A percentile compares a stretch with the other conserved stretches of the same genome.
Conservation (phyloP, 2,113 vertebrate species). For the Tachycineta bicolor region DNA sequence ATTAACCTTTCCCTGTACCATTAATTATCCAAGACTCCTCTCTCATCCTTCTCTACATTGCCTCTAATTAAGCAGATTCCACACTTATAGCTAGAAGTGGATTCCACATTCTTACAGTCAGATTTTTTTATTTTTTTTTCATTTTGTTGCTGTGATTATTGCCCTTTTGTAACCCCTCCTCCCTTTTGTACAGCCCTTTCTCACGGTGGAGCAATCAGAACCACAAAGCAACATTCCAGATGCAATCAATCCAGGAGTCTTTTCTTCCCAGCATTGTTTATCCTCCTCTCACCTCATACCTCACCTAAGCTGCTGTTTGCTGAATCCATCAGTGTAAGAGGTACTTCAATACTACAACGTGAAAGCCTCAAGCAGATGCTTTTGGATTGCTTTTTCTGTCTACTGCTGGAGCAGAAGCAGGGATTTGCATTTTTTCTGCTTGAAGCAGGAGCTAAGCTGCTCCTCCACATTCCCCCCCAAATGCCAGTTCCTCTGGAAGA, state of each 20-base stretch:
- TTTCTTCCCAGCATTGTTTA: neutral
- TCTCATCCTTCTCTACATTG: neutral
- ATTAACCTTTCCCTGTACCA: constrained; percentile 45
- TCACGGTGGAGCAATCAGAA: neutral
- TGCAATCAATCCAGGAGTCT: neutral
- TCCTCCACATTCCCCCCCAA: neutral
- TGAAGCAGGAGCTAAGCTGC: neutral
- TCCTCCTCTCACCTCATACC: neutral
- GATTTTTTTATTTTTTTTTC: neutral
- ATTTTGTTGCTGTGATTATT: neutral
- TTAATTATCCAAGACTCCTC: constrained; percentile 30
- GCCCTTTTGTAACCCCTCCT: neutral
- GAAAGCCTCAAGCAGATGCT: neutral
- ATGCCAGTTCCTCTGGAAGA: neutral
- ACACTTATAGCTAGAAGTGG: neutral
- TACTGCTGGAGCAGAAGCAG: neutral
- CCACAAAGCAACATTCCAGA: neutral
- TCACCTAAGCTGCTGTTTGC: neutral
- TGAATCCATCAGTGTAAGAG: neutral
- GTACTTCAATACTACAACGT: neutral
- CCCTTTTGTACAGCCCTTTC: neutral
- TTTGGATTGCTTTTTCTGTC: neutral
- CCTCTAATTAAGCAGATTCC: constrained; percentile 50
- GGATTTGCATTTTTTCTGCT: constrained; percentile 22
- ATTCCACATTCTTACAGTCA: neutral